Evolutionary conservation across 2,888 invertebrate species (phyloP).

Genomic region (Didymodactylos carnosus): DNA sequence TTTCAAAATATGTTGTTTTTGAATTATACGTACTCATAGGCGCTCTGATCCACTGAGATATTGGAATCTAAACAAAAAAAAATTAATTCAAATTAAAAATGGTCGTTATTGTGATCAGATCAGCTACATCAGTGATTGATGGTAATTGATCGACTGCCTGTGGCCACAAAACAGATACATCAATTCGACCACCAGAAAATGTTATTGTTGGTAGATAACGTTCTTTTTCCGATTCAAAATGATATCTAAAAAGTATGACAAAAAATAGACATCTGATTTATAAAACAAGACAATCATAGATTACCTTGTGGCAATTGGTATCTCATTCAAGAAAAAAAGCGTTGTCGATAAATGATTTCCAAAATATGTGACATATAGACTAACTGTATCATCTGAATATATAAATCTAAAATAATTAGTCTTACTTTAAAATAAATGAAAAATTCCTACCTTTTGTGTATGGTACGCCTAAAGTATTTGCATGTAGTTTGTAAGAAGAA

Average conservation of each 20-base stretch:
- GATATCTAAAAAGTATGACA: slow-evolving; percentile 19
- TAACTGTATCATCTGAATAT: slow-evolving; percentile 25
- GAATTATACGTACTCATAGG: neutral
- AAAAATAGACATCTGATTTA: neutral
- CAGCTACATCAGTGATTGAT: slow-evolving; percentile 20
- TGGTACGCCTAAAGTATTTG: slow-evolving; percentile 25
- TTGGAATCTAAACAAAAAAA: neutral
- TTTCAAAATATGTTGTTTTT: slow-evolving; percentile 3
- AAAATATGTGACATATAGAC: slow-evolving; percentile 27
- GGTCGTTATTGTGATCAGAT: neutral
- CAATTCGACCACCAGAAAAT: slow-evolving; percentile 26
- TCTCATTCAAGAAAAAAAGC: slow-evolving; percentile 25
- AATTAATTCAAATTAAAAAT: neutral
- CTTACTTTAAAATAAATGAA: too few species aligned
- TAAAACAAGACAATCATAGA: neutral
- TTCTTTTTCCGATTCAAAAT: slow-evolving; percentile 23
- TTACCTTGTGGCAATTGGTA: slow-evolving; percentile 23
- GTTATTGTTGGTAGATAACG: slow-evolving; percentile 25
- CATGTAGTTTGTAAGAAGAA: slow-evolving; percentile 22
- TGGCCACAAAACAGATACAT: slow-evolving; percentile 26
- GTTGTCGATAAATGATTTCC: slow-evolving; percentile 25
- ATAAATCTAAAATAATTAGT: too few species aligned
- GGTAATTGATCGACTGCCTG: slow-evolving; percentile 21
- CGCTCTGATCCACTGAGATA: neutral
- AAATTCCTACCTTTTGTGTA: slow-evolving; percentile 22